These are phyloP conservation scores for Xyrichtys novacula DNA, from an alignment of 2,797 vertebrate genomes.

Conservation along the genomic window DNA sequence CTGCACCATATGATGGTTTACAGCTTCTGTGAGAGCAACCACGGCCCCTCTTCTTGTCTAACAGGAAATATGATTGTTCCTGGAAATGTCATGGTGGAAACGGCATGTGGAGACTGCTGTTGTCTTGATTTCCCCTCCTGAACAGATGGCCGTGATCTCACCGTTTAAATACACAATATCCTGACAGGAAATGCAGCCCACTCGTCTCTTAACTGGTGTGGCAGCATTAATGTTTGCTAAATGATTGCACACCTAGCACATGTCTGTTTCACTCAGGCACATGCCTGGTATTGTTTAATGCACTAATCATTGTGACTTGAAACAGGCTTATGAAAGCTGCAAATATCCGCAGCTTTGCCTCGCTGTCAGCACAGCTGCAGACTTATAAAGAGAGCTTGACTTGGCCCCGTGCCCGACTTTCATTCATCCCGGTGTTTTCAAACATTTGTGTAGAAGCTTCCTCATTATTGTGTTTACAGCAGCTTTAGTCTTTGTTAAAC, in stretches of 20 bases:
- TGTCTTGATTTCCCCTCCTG: conserved; percentile 18
- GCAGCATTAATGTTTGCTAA: conserved; percentile 72
- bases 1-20: conserved; percentile 13
- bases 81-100: conserved; percentile 17
- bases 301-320: conserved; percentile 60
- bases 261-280: conserved; percentile 62
- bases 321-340: conserved; percentile 58
- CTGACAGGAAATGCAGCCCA: conserved; percentile 55
- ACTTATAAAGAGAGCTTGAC: conserved; percentile 59
- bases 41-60: conserved; percentile 3
- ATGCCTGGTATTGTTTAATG: conserved; percentile 56
- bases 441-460: conserved; percentile 67
- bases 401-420: conserved; percentile 64
- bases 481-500: conserved; percentile 61
- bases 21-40: conserved; percentile 11
- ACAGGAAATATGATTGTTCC: conserved; percentile 5
- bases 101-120: not conserved
- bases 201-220: conserved; percentile 28
- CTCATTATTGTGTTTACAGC: conserved; percentile 71
- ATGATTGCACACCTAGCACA: conserved; percentile 66
- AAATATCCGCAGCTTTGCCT: conserved; percentile 64
- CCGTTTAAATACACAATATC: conserved; percentile 55
- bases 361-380: conserved; percentile 72
- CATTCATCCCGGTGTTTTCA: conserved; percentile 66
- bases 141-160: conserved; percentile 54